Evolutionary conservation across 2,888 invertebrate genomes (phyloP).

Genomic region (Cylloceria caligata): DNA sequence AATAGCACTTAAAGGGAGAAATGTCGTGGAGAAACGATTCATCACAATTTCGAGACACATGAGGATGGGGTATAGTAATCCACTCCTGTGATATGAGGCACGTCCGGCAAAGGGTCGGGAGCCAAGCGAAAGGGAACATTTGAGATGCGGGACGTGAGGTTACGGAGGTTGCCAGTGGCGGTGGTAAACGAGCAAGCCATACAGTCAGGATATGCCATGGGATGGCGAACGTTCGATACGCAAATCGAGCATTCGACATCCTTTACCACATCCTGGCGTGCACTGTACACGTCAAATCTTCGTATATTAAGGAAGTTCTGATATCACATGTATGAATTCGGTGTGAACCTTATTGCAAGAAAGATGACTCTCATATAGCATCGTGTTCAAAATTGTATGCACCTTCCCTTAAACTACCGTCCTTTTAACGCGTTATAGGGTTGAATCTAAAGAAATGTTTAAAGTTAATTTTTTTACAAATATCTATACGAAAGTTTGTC

Average conservation of each 20-base stretch:
- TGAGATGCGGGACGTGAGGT: conserved; percentile 34
- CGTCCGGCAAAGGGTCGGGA: conserved; percentile 51
- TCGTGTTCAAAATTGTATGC: background rate
- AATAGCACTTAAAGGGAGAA: conserved; percentile 54
- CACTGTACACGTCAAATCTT: conserved; percentile 45
- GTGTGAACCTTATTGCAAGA: background rate
- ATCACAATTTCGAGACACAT: conserved; percentile 62
- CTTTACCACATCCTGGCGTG: conserved; percentile 26
- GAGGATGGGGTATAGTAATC: conserved; percentile 58
- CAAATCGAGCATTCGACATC: conserved; percentile 56
- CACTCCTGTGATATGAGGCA: conserved; percentile 57
- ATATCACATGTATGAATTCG: conserved; percentile 4
- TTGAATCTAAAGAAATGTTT: background rate
- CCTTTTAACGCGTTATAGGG: background rate
- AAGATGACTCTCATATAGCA: background rate
- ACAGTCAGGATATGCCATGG: conserved; percentile 15
- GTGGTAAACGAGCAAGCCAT: conserved; percentile 27
- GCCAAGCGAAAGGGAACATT: conserved; percentile 9
- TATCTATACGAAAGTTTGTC: background rate
- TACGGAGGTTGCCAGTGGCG: conserved; percentile 26
- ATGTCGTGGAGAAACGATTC: conserved; percentile 62
- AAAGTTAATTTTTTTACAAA: background rate
- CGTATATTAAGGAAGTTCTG: conserved; percentile 54
- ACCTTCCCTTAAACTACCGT: background rate
- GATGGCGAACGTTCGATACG: conserved; percentile 46